phyloP scores from a whole-genome alignment of 2,888 invertebrate species.

The Galeopsomyia nigrocyanea region DNA sequence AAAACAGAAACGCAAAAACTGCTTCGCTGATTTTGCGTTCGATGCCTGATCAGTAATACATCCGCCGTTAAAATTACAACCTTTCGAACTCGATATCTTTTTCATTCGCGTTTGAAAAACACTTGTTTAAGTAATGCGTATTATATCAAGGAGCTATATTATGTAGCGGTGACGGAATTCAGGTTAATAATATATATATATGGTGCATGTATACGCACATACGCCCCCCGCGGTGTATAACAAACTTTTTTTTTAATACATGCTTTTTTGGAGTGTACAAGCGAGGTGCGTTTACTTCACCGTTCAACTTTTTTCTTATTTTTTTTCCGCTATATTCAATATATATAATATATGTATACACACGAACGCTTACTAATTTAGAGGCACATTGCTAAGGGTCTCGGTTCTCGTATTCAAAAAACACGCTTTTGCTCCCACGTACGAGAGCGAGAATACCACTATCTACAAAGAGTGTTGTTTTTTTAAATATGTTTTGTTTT shows the following conservation, averaged over 20 bases:
- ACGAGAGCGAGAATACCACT: constrained; percentile 57
- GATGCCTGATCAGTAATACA: background rate
- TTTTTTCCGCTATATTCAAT: constrained; percentile 43
- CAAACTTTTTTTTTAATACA: constrained; percentile 5
- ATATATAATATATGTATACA: constrained; percentile 41
- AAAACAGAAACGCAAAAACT: constrained; percentile 8
- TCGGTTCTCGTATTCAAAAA: constrained; percentile 58
- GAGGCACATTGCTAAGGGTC: constrained; percentile 68
- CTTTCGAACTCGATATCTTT: constrained; percentile 12
- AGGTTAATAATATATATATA: constrained; percentile 34
- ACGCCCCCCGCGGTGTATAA: background rate
- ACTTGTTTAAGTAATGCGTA: constrained; percentile 23
- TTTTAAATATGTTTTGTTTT: constrained; percentile 23
- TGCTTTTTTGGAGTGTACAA: constrained; percentile 44
- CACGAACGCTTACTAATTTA: constrained; percentile 65
- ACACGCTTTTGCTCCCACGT: constrained; percentile 58
- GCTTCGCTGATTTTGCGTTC: no score
- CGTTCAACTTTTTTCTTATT: constrained; percentile 34
- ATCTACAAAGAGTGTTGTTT: constrained; percentile 53
- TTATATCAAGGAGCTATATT: constrained; percentile 26
- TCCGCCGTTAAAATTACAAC: constrained; percentile 30
- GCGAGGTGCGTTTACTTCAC: constrained; percentile 32
- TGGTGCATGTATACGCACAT: background rate
- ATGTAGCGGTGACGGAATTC: constrained; percentile 46
- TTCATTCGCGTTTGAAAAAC: background rate